phyloP scores from a whole-genome alignment of 2,888 invertebrate species.

The Hirtodrosophila cameraria region DNA sequence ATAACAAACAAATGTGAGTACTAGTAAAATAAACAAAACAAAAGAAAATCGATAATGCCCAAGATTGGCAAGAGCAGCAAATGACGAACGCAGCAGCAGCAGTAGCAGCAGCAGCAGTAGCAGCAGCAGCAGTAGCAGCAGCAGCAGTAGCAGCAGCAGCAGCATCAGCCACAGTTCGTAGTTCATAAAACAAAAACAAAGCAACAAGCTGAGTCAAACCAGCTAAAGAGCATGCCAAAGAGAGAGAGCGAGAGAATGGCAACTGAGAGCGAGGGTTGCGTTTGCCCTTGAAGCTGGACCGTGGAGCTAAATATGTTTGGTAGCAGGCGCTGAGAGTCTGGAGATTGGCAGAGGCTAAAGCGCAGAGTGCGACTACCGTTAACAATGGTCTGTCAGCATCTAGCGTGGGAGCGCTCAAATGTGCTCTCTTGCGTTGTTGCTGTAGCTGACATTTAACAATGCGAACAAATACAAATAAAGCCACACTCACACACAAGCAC shows the following conservation, averaged over 20 bases:
- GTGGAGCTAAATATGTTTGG: constrained; percentile 33
- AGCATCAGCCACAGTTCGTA: constrained; percentile 19
- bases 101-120: background rate
- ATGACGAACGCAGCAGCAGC: constrained; percentile 27
- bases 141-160: constrained; percentile 1
- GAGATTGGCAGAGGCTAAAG: constrained; percentile 35
- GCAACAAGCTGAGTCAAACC: constrained; percentile 43
- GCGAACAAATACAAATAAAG: constrained; percentile 69
- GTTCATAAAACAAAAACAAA: constrained; percentile 50
- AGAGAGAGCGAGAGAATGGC: constrained; percentile 1
- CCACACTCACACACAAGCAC: constrained; percentile 13
- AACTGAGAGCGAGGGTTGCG: constrained; percentile 40
- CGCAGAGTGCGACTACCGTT: constrained; percentile 33
- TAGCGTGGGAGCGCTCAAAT: constrained; percentile 26
- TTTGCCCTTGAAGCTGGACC: constrained; percentile 53
- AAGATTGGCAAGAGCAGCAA: constrained; percentile 77
- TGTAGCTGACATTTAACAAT: constrained; percentile 68
- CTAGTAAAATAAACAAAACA: constrained; percentile 52
- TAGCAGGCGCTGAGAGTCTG: constrained; percentile 29
- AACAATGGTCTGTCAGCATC: constrained; percentile 55
- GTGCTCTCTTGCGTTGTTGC: constrained; percentile 32
- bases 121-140: background rate
- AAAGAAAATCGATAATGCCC: constrained; percentile 78
- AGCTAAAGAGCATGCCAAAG: constrained; percentile 28
- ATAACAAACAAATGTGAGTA: constrained; percentile 47